Evolutionary conservation across 2,888 invertebrate genomes (phyloP), one percentile per base, ranked within the genome.

Genomic region (Frankliniella intonsa): DNA sequence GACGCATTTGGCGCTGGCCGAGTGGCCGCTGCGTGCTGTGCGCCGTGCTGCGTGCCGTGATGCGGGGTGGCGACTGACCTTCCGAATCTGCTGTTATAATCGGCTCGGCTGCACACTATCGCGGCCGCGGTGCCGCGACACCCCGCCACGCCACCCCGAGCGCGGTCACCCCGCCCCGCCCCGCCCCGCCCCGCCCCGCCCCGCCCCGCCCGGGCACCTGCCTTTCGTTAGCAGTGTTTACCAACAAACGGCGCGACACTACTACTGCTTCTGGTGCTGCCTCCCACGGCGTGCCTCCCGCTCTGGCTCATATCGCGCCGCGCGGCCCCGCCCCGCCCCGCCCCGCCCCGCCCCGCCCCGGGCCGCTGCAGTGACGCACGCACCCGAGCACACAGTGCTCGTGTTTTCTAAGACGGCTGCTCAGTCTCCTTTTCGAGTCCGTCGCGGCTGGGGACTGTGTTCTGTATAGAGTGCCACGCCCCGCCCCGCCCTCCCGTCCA

Each of bases 311-410:
- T 38, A 38, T 38, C 62, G 14, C 19, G 62, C 62, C 17, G 12
- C 55, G 55, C 55, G 51, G 51, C 51, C 14, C 51, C 51, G 55
- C 5, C 55, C 17, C 55, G 55, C 3, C 55, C 17, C 55, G 12
- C 3, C 55, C 19, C 62, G 62, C 12, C 62, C 19, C 62, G 62
- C 38, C 38, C 38, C 3, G 38, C 38, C 38, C 38, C n/a, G 55
- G 14, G 62, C 11, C 14, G 69, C 22, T 69, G 69, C 69, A n/a
- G 69, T 76, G 69, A 76, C 69, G 69, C 69, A 76, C 69, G 69
- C 25, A 22, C 3, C 25, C 11, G 69, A 62, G 62, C 62, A 62
- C 62, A 62, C 62, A 62, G 38, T 38, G 38, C 17, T 62, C 17
- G 62, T 62, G 62, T 62, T 62, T 62, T 62, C 14, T n/a, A 14